Evolutionary conservation across 2,888 invertebrate species (phyloP).

Genomic region (Allolobophora icterica): DNA sequence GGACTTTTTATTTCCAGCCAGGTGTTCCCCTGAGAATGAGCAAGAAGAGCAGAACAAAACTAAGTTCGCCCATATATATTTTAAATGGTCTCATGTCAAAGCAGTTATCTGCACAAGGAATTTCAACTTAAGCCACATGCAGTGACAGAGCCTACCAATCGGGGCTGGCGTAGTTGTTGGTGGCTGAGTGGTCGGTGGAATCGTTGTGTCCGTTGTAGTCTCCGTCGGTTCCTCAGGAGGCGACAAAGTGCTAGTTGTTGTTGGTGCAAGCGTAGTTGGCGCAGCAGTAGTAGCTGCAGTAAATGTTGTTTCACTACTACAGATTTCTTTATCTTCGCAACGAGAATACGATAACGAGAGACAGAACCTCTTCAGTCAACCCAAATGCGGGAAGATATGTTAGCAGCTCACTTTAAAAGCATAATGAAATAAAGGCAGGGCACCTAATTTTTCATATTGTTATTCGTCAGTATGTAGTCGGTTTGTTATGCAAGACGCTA

Average conservation of each 20-base stretch:
- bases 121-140: neutral
- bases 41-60: neutral
- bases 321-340: neutral
- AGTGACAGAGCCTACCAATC: neutral
- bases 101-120: neutral
- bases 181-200: neutral
- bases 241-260: neutral
- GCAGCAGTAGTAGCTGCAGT: constrained; percentile 11
- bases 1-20: too few relatives aligned
- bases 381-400: neutral
- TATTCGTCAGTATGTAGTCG: too few relatives aligned
- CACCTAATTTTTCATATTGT: neutral
- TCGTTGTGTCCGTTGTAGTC: neutral
- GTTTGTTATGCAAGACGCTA: neutral
- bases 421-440: neutral
- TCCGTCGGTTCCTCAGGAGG: neutral
- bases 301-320: neutral
- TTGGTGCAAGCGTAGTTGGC: neutral
- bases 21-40: neutral
- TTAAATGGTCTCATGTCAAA: neutral
- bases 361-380: neutral
- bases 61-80: neutral
- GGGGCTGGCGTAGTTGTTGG: neutral
- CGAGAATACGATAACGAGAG: neutral
- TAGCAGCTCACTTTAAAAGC: neutral